phyloP scores from a whole-genome alignment of 2,113 vertebrate species.

The Psilopsiagon aurifrons region DNA sequence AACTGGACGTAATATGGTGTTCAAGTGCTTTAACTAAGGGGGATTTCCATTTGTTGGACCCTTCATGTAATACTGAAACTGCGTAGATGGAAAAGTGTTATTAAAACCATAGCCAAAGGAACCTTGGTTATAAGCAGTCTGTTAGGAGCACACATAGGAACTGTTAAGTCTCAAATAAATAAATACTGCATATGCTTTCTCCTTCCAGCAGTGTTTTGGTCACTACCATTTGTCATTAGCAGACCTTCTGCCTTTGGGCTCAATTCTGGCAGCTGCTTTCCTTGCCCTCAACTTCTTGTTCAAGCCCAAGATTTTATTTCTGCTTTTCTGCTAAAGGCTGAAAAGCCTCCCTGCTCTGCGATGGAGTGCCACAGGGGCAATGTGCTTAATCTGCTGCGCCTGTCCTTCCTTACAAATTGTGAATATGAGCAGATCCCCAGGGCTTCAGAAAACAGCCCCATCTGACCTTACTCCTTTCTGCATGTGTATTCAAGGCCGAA shows the following conservation, averaged over 20 bases:
- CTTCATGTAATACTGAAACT: neutral
- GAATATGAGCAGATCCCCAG: neutral
- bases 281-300: constrained; percentile 9
- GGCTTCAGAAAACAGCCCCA: neutral
- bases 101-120: neutral
- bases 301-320: neutral
- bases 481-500: neutral
- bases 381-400: neutral
- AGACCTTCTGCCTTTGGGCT: constrained; percentile 58
- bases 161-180: constrained; percentile 9
- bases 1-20: neutral
- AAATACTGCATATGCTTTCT: constrained; percentile 17
- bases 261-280: constrained; percentile 47
- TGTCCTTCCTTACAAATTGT: neutral
- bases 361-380: neutral
- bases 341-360: neutral
- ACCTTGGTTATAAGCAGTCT: neutral
- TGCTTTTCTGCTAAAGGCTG: neutral
- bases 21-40: neutral
- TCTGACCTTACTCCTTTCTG: constrained; percentile 8
- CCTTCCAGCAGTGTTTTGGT: constrained; percentile 47
- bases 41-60: neutral
- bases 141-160: neutral
- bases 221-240: constrained; percentile 53
- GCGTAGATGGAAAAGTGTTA: neutral